Evolutionary conservation across 2,113 vertebrate species (phyloP), one percentile per base, ranked within the genome.

Genomic region (Vulpes vulpes): DNA sequence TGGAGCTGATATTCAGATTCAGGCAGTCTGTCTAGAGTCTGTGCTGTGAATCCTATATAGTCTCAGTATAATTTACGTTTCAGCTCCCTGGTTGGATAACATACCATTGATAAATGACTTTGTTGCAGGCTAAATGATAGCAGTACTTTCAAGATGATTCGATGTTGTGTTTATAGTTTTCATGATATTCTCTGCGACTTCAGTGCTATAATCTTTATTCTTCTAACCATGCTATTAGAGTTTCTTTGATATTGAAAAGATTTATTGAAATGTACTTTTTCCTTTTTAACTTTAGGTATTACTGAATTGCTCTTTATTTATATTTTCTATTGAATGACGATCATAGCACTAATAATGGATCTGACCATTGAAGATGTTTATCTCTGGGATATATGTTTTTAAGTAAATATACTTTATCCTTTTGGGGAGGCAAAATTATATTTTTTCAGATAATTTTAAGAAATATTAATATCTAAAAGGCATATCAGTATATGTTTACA

Each of bases 281-380:
- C 5, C 32, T 64, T 91, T 90, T 74, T 69, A 95, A 73, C 19
- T 94, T 84, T 64, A 30, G 30, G 64, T 38, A 2, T 81, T 32
- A 65, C 60, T 30, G 3, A 83, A 71, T 62, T 83, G 51, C 80
- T 95, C 16, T 95, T 83, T 49, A 64, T 78, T 67, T 93, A 19
- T 76, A 23, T 85, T 88, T 95, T 91, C 43, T 88, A 53, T 53
- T 92, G n/a, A 91, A 25, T 95, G 64, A 93, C 5, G 11, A n/a
- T 38, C 67, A 86, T 35, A 51, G n/a, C 19, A 67, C 9, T 87
- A 38, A 51, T 83, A 78, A 69, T 83, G 25, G 11, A 69, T 53
- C 30, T 83, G 25, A 53, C 17, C 35, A 62, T 92, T 83, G 3
- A 62, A 73, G 51, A 23, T n/a, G 10, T 22, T 89, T 92, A 62